These are phyloP conservation scores for Aphelocoma californica DNA, from an alignment of 2,797 vertebrate species.

Conservation along the genomic window DNA sequence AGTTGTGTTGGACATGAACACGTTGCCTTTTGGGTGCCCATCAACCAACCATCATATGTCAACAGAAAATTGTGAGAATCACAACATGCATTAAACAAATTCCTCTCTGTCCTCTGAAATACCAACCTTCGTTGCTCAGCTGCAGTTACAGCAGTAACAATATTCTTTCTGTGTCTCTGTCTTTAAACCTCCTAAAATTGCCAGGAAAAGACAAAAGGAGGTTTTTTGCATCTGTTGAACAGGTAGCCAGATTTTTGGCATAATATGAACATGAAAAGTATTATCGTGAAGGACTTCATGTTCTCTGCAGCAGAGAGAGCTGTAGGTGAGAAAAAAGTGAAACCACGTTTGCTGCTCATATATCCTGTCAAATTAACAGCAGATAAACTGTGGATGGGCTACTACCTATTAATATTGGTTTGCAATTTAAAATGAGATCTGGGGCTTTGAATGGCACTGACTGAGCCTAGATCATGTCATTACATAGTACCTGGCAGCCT, in stretches of 20 bases:
- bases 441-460: not conserved
- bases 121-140: not conserved
- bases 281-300: not conserved
- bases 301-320: not conserved
- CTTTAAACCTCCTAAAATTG: not conserved
- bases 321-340: not conserved
- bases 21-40: not conserved
- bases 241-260: not conserved
- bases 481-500: not conserved
- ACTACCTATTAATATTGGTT: not conserved
- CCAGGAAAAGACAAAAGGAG: not conserved
- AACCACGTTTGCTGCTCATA: not conserved
- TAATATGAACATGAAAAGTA: not conserved
- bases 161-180: not conserved
- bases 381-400: not conserved
- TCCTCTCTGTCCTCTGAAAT: not conserved
- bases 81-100: not conserved
- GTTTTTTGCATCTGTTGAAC: not conserved
- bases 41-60: not conserved
- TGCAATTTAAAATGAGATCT: not conserved
- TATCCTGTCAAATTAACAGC: not conserved
- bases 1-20: not conserved
- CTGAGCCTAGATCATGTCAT: not conserved
- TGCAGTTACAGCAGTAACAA: not conserved
- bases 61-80: not conserved